Evolutionary conservation across 2,113 vertebrate genomes (phyloP).

Genomic region (Vulpes ferrilata): DNA sequence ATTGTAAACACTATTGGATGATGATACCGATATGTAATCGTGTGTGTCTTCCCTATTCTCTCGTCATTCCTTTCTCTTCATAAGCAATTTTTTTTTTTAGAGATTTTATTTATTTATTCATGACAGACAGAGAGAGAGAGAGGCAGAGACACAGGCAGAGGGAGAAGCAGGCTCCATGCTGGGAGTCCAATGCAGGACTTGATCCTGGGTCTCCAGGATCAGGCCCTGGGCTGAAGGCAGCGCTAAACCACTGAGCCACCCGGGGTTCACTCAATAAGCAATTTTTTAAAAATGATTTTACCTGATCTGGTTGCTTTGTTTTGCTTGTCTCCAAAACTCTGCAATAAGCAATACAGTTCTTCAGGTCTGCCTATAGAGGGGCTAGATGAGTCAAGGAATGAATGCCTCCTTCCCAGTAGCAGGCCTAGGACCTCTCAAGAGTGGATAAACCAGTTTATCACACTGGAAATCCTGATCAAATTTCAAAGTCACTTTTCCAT

Average conservation of each 20-base stretch:
- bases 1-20: neutral
- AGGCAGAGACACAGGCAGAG: too few species aligned
- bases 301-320: constrained; percentile 9
- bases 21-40: neutral
- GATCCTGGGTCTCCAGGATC: too few species aligned
- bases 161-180: too few species aligned
- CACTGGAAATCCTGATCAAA: constrained; percentile 14
- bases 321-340: neutral
- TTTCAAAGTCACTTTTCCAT: constrained; percentile 32
- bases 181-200: too few species aligned
- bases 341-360: neutral
- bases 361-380: neutral
- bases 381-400: neutral
- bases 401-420: neutral
- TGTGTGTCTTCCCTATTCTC: neutral
- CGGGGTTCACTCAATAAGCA: neutral
- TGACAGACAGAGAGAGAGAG: too few species aligned
- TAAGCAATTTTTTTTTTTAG: neutral
- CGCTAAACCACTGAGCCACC: too few species aligned
- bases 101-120: too few species aligned
- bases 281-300: neutral
- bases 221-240: too few species aligned
- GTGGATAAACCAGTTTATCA: neutral
- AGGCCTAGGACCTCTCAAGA: neutral
- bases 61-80: neutral